Base-by-base conservation (phyloP, 2,888 invertebrate genomes). In the Lepetodrilus schrolli region DNA sequence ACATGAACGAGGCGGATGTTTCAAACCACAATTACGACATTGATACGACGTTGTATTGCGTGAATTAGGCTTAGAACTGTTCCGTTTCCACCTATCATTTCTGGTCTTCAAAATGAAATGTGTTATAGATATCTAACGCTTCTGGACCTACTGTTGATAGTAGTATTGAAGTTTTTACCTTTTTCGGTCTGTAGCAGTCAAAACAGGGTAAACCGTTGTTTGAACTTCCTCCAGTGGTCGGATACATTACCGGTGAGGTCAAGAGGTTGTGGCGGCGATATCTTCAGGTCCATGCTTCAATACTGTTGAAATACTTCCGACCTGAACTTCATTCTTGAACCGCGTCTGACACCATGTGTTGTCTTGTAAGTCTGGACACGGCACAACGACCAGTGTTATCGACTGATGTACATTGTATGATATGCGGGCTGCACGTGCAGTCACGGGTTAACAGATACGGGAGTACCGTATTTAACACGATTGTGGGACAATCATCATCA, bases 51-150 rank as follows among this genome's bases (percentile, higher is more conserved):
- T 38, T n/a, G n/a, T 8, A 38, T 2, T 38, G 38, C 38, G 8
- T n/a, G n/a, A n/a, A 38, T n/a, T 8, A 38, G n/a, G 1, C 10
- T 8, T 8, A 38, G n/a, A 8, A 1, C 8, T 8, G n/a, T 13
- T n/a, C n/a, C n/a, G n/a, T 38, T n/a, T n/a, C n/a, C n/a, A n/a
- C n/a, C n/a, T n/a, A n/a, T n/a, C n/a, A n/a, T n/a, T n/a, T n/a
- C 1, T 51, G 43, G 23, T 74, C 66, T 5, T 34, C 47, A 23
- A 38, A 71, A 17, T 37, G 21, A 43, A 80, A 78, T 21, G 72
- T 78, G 30, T 80, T 80, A 36, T 70, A 78, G 21, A 80, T 72
- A 23, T 79, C 72, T 21, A 73, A 23, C 13, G 78, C 73, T 30
- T 73, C 72, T 23, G 43, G 58, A 36, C 77, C 76, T 20, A 73